Evolutionary conservation across 2,797 vertebrate species (phyloP).

Genomic region (Pipistrellus pygmaeus): DNA sequence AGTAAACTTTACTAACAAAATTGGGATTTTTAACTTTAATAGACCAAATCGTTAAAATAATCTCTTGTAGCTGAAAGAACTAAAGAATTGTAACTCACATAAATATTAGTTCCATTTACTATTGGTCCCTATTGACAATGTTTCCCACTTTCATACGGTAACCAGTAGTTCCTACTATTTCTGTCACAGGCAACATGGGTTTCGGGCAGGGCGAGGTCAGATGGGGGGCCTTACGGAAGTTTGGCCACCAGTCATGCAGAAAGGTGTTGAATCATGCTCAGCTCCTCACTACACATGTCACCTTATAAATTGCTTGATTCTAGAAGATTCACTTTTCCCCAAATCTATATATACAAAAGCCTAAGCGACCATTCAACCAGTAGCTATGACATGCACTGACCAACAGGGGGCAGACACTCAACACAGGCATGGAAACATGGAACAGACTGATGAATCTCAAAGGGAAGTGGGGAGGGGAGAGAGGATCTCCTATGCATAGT

Average conservation of each 20-base stretch:
- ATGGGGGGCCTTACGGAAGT: no score
- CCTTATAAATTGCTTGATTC: not conserved
- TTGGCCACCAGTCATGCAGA: not conserved
- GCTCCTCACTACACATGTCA: not conserved
- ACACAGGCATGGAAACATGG: no score
- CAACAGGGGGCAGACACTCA: no score
- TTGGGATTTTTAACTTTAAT: not conserved
- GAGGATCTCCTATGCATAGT: no score
- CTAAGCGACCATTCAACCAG: fast-evolving
- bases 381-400: no score
- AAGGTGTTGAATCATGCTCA: not conserved
- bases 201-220: no score
- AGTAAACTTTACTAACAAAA: not conserved
- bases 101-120: not conserved
- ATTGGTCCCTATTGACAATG: not conserved
- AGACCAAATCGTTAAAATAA: not conserved
- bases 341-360: not conserved
- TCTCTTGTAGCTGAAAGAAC: not conserved
- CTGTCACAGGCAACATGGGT: fast-evolving
- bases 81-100: not conserved
- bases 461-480: no score
- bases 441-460: no score
- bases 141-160: not conserved
- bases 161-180: not conserved
- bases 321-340: not conserved